These are phyloP conservation scores for Drosophila novamexicana DNA, from an alignment of 1,140 invertebrate genomes.

Conservation along the genomic window DNA sequence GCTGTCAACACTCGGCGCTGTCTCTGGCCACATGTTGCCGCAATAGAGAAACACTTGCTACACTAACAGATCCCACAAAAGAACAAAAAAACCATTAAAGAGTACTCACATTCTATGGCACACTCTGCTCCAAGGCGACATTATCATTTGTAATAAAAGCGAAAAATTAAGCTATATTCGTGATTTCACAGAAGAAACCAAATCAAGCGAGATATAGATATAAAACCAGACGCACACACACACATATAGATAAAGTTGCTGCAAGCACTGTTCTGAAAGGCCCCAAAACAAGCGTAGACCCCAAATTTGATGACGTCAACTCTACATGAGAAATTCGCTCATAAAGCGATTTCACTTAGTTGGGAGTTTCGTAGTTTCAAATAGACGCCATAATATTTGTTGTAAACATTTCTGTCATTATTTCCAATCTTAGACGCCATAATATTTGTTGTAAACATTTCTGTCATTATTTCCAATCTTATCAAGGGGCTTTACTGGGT, in stretches of 20 bases:
- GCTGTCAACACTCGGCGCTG: conserved; percentile 61
- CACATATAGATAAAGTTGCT: background rate
- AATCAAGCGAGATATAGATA: conserved; percentile 6
- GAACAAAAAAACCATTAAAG: conserved; percentile 31
- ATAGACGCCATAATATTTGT: conserved; percentile 29
- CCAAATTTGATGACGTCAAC: conserved; percentile 34
- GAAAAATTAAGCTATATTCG: conserved; percentile 13
- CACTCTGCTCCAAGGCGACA: background rate
- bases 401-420: conserved; percentile 44
- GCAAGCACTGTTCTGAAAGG: background rate
- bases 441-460: conserved; percentile 39
- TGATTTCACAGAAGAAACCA: conserved; percentile 16
- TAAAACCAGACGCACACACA: background rate
- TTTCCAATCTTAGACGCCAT: conserved; percentile 51
- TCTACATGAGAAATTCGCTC: conserved; percentile 1
- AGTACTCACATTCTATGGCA: background rate
- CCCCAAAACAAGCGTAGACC: conserved; percentile 1
- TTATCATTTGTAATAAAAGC: conserved; percentile 26
- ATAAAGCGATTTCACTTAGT: conserved; percentile 13
- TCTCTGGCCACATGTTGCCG: conserved; percentile 42
- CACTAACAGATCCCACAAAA: conserved; percentile 28
- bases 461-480: conserved; percentile 64
- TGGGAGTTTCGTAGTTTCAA: background rate
- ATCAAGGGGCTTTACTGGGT: no score
- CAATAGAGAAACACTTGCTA: conserved; percentile 22